These are phyloP conservation scores for Chelonia mydas DNA, from an alignment of 2,797 vertebrate species.

Conservation along the genomic window DNA sequence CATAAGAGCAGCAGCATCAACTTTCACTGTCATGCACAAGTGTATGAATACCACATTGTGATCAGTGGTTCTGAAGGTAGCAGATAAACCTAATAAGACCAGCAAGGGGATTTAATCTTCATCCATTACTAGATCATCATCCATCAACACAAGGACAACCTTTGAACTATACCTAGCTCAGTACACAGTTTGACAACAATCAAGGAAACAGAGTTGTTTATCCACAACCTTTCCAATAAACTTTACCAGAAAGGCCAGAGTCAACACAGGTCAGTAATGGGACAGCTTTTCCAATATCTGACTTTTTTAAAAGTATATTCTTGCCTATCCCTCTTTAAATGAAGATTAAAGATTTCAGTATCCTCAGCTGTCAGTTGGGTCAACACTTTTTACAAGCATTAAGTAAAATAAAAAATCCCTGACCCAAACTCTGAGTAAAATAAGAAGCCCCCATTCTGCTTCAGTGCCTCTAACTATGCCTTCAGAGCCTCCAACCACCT, in stretches of 20 bases:
- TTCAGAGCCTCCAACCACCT: slow-evolving; percentile 26
- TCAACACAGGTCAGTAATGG: background rate
- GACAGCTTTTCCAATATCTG: rapidly evolving
- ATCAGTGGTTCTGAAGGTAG: background rate
- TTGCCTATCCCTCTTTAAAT: background rate
- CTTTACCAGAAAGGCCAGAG: slow-evolving; percentile 5
- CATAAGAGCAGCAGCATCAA: background rate
- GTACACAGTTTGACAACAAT: background rate
- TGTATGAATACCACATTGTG: background rate
- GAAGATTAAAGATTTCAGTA: background rate
- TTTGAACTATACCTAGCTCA: background rate
- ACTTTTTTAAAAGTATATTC: background rate
- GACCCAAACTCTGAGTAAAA: background rate
- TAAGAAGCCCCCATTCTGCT: slow-evolving; percentile 18
- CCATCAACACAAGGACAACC: background rate
- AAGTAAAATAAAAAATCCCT: slow-evolving; percentile 29
- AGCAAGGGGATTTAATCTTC: background rate
- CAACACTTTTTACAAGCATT: background rate
- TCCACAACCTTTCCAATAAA: background rate
- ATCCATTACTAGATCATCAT: background rate
- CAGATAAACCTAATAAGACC: background rate
- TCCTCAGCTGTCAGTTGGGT: background rate
- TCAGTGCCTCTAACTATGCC: background rate
- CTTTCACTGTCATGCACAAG: background rate
- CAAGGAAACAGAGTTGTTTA: background rate